Percentiles rank a stretch among this genome's conserved stretches.
These are phyloP conservation scores for Limenitis camilla DNA, from an alignment of 2,888 invertebrate species.

Conservation along the genomic window DNA sequence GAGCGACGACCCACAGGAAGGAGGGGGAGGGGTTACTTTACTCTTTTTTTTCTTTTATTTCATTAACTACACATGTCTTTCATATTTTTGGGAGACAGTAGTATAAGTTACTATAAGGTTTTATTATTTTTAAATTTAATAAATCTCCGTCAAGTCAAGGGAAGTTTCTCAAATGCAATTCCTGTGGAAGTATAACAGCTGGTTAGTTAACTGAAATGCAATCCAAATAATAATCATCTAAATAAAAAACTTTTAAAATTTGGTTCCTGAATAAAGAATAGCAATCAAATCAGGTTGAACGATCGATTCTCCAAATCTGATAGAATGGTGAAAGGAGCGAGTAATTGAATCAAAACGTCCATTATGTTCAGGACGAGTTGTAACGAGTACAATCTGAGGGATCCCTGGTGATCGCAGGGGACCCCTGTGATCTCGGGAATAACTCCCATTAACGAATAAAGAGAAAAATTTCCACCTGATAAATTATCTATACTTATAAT, in stretches of 20 bases:
- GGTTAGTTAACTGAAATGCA: too few species aligned
- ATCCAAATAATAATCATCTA: too few species aligned
- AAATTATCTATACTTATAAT: background rate
- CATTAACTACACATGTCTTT: background rate
- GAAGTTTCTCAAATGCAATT: too few species aligned
- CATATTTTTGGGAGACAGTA: too few species aligned
- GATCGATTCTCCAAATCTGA: conserved; percentile 30
- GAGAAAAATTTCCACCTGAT: conserved; percentile 20
- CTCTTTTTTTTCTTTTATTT: background rate
- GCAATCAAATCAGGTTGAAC: background rate
- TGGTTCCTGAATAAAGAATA: too few species aligned
- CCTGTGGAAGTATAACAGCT: too few species aligned
- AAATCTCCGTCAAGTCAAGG: too few species aligned
- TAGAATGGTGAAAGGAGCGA: conserved; percentile 47
- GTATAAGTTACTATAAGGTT: too few species aligned
- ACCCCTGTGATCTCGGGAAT: conserved; percentile 33
- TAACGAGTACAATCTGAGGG: conserved; percentile 47
- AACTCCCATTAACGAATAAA: conserved; percentile 53
- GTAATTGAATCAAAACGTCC: conserved; percentile 57
- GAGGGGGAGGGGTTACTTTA: conserved; percentile 1
- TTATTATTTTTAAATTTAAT: too few species aligned
- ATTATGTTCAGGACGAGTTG: conserved; percentile 49
- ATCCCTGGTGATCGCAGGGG: conserved; percentile 29
- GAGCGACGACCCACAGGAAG: background rate
- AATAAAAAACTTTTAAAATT: too few species aligned